Conservation (phyloP, 2,888 invertebrate genomes). For the Hoplodrina blanda region DNA sequence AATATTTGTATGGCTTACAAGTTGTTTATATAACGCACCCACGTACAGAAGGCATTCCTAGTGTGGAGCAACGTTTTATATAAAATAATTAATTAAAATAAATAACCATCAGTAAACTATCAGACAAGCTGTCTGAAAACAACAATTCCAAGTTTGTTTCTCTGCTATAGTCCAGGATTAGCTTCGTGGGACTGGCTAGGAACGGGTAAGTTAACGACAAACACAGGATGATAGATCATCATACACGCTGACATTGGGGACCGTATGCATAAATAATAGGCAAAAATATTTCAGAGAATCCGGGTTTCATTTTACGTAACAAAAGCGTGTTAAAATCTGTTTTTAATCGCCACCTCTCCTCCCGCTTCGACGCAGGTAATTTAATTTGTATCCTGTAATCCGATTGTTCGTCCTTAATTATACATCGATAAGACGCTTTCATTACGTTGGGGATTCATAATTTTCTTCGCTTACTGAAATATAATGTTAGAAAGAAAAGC, state of each 20-base stretch:
- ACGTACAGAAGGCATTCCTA: too few species aligned
- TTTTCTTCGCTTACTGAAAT: constrained; percentile 12
- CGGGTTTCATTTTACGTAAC: constrained; percentile 12
- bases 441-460: constrained; percentile 28
- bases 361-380: constrained; percentile 24
- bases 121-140: background rate
- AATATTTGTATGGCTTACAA: too few species aligned
- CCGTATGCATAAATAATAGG: background rate
- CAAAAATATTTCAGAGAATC: background rate
- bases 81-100: background rate
- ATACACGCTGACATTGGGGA: too few species aligned
- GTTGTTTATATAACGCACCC: too few species aligned
- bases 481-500: background rate
- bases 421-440: constrained; percentile 24
- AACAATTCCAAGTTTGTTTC: background rate
- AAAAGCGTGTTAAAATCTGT: constrained; percentile 34
- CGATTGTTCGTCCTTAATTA: constrained; percentile 46
- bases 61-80: too few species aligned
- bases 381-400: constrained; percentile 48
- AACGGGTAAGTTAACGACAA: background rate
- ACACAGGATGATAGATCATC: constrained; percentile 15
- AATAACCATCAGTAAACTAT: background rate
- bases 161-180: background rate
- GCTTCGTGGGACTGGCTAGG: background rate
- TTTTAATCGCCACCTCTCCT: constrained; percentile 24